A percentile compares a stretch with the other conserved stretches of the same genome.
These are phyloP conservation scores for Argyra leucocephala DNA, from an alignment of 2,888 invertebrate genomes.

Conservation along the genomic window DNA sequence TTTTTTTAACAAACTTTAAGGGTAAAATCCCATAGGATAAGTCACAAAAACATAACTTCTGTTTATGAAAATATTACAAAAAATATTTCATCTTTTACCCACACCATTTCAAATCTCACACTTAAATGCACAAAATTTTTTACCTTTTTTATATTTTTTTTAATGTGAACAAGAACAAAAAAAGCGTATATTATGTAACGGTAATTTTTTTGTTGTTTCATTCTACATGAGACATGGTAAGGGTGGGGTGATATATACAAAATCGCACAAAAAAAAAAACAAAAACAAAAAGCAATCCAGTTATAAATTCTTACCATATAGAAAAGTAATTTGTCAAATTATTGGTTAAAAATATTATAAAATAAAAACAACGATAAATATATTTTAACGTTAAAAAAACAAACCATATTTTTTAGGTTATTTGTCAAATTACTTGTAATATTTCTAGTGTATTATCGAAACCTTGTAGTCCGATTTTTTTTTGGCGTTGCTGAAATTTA, in stretches of 20 bases:
- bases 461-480: no score
- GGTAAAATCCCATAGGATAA: not conserved
- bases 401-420: not conserved
- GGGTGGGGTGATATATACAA: no score
- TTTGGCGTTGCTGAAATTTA: no score
- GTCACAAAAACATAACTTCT: not conserved
- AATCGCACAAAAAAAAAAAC: no score
- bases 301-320: not conserved
- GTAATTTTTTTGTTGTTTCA: no score
- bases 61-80: not conserved
- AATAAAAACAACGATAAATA: not conserved
- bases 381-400: not conserved
- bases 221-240: no score
- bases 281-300: not conserved
- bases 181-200: no score
- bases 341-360: no score
- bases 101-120: not conserved
- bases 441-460: no score
- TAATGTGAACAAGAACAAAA: no score
- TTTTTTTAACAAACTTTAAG: not conserved
- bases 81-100: not conserved
- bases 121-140: not conserved
- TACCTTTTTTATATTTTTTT: no score
- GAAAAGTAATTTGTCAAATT: not conserved
- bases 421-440: no score